Conservation (phyloP, 2,113 vertebrate genomes). For the Psammodynastes pulverulentus region DNA sequence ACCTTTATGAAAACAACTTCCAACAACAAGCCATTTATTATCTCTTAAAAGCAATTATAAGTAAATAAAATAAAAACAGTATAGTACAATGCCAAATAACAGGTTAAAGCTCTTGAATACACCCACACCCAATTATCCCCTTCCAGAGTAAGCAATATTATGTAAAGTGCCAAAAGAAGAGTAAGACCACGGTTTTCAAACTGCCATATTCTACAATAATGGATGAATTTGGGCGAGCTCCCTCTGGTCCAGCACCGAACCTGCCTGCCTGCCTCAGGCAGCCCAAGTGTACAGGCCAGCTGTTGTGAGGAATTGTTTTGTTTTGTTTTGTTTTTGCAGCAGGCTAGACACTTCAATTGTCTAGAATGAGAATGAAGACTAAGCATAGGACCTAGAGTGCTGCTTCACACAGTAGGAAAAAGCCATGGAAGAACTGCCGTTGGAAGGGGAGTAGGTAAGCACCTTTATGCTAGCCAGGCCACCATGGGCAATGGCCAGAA, state of each 20-base stretch:
- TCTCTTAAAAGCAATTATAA: background rate
- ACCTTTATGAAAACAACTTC: background rate
- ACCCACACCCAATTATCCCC: background rate
- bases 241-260: background rate
- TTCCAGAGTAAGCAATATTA: background rate
- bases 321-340: background rate
- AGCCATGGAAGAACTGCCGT: background rate
- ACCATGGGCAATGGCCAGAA: background rate
- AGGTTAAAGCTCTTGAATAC: background rate
- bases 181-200: background rate
- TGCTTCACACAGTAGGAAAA: background rate
- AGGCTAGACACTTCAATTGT: background rate
- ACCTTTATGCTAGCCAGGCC: background rate
- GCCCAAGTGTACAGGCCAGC: background rate
- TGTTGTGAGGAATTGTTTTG: background rate
- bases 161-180: background rate
- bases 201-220: background rate
- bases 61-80: background rate
- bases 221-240: background rate
- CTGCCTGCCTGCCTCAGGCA: background rate
- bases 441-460: background rate
- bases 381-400: background rate
- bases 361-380: background rate
- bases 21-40: background rate
- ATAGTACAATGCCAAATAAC: background rate